Percentiles rank a stretch among this genome's conserved stretches.
These are phyloP conservation scores for Amblyjoppa fuscipennis DNA, from an alignment of 2,888 invertebrate genomes.

Conservation along the genomic window DNA sequence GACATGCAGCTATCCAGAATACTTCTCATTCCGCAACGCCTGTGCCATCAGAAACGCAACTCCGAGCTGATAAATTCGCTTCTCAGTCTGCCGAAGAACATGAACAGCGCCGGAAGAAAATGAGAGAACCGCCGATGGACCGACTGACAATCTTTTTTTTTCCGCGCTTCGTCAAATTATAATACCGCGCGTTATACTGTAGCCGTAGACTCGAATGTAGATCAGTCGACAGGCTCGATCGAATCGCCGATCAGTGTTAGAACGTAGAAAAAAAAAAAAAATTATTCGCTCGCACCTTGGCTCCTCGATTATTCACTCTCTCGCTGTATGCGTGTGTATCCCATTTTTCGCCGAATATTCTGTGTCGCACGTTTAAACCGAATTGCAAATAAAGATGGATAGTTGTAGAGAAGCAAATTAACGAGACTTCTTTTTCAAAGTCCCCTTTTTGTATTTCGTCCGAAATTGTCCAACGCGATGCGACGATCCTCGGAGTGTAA, in stretches of 20 bases:
- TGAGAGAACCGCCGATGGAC: not conserved
- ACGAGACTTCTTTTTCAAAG: not conserved
- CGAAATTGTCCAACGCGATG: not conserved
- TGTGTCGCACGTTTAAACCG: conserved; percentile 18
- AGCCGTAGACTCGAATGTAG: not conserved
- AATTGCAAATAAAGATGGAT: conserved; percentile 3
- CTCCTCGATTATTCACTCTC: not conserved
- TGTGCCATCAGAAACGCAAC: conserved; percentile 88
- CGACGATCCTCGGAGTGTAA: not conserved
- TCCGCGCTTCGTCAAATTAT: not conserved
- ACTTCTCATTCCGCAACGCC: conserved; percentile 76
- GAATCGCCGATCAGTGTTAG: not conserved
- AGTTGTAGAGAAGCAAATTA: not conserved
- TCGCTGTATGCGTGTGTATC: not conserved
- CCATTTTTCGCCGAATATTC: not conserved
- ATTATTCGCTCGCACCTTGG: not conserved
- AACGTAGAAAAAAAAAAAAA: not conserved
- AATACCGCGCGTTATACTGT: not conserved
- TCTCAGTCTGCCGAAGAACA: conserved; percentile 91
- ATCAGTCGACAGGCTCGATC: conserved; percentile 5
- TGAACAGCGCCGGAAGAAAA: conserved; percentile 90
- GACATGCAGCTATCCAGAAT: conserved; percentile 78
- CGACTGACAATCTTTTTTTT: not conserved
- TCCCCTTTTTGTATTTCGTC: not conserved
- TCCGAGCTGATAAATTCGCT: conserved; percentile 91